Evolutionary conservation across 2,797 vertebrate genomes (phyloP).

Genomic region (Anguilla megastoma): DNA sequence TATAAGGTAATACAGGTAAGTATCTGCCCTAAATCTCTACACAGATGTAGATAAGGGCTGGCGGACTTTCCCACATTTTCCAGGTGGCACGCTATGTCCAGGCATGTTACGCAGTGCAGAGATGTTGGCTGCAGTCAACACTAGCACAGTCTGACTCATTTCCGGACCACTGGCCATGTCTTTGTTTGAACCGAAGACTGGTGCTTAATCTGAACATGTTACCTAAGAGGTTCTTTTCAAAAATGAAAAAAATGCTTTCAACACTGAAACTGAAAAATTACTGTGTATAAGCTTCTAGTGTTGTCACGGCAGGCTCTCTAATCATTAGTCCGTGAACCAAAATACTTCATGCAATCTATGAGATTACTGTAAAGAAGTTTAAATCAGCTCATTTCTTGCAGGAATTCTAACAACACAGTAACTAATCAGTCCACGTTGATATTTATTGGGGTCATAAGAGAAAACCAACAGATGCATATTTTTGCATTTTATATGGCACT

Average conservation of each 20-base stretch:
- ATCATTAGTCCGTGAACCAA: not conserved
- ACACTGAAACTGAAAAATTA: not conserved
- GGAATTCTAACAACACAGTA: not conserved
- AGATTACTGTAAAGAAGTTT: not conserved
- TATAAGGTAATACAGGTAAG: too few relatives aligned
- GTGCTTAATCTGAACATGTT: too few relatives aligned
- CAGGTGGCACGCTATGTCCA: too few relatives aligned
- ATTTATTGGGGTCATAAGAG: not conserved
- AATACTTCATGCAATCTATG: not conserved
- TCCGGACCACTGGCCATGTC: too few relatives aligned
- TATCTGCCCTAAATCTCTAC: too few relatives aligned
- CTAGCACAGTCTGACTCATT: too few relatives aligned
- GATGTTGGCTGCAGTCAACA: too few relatives aligned
- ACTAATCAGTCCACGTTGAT: not conserved
- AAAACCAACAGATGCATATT: not conserved
- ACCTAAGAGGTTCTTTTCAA: too few relatives aligned
- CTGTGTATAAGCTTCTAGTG: not conserved
- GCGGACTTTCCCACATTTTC: too few relatives aligned
- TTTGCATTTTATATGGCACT: not conserved
- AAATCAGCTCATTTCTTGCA: not conserved
- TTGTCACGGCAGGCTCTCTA: not conserved
- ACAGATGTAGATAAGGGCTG: too few relatives aligned
- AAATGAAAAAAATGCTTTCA: not conserved
- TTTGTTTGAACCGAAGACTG: too few relatives aligned
- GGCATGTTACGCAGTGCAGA: too few relatives aligned